Evolutionary conservation across 2,888 invertebrate species (phyloP).

Genomic region (Pecten maximus): DNA sequence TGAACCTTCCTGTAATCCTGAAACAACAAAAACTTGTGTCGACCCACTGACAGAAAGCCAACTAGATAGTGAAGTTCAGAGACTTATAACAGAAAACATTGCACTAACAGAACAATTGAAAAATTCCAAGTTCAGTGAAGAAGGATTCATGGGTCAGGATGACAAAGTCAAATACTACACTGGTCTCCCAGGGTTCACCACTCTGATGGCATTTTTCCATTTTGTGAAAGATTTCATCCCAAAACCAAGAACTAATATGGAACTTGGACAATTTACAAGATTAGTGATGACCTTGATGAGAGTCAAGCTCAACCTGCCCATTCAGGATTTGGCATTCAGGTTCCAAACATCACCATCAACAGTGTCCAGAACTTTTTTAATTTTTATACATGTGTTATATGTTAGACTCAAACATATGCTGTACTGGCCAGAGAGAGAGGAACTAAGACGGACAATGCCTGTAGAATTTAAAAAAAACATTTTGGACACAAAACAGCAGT

Average conservation of each 20-base stretch:
- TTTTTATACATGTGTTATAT: constrained; percentile 44
- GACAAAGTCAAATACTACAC: too few species aligned
- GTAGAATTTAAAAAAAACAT: constrained; percentile 42
- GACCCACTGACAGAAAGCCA: too few species aligned
- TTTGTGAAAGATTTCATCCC: constrained; percentile 33
- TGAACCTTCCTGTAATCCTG: too few species aligned
- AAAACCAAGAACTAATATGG: not conserved
- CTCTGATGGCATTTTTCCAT: constrained; percentile 38
- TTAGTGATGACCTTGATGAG: constrained; percentile 41
- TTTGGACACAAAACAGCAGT: constrained; percentile 55
- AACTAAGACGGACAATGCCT: constrained; percentile 55
- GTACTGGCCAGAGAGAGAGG: constrained; percentile 55
- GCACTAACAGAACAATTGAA: not conserved
- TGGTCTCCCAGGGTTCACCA: constrained; percentile 36
- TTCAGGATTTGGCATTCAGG: constrained; percentile 45
- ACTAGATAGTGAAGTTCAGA: too few species aligned
- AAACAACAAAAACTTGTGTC: too few species aligned
- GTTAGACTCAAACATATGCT: constrained; percentile 49
- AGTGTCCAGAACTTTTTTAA: constrained; percentile 49
- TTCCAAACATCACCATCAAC: constrained; percentile 51
- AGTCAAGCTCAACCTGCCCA: constrained; percentile 43
- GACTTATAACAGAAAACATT: constrained; percentile 31
- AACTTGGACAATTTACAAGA: constrained; percentile 41
- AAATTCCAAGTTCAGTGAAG: not conserved
- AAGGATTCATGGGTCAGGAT: not conserved